A percentile compares a stretch with the other conserved stretches of the same genome.
These are phyloP conservation scores for Parauchenoglanis ngamensis DNA, from an alignment of 2,797 vertebrate genomes.

Conservation along the genomic window DNA sequence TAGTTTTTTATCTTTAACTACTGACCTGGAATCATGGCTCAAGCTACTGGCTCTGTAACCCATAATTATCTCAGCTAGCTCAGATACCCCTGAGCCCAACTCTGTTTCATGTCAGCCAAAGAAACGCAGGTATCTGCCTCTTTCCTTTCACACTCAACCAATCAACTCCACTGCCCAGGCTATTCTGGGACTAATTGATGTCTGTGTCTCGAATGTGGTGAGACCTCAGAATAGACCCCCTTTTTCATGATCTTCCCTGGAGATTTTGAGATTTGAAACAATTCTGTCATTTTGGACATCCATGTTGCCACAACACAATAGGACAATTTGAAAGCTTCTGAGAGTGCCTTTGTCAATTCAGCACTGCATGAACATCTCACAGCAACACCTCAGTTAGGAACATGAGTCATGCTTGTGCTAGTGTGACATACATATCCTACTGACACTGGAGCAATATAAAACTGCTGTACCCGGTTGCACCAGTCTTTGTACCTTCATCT, in stretches of 20 bases:
- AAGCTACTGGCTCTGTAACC: constrained; percentile 55
- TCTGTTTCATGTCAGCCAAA: constrained; percentile 57
- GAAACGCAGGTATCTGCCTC: constrained; percentile 68
- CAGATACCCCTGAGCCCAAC: constrained; percentile 20
- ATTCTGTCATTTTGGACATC: constrained; percentile 28
- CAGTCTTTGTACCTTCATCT: background rate
- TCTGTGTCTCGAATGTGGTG: constrained; percentile 64
- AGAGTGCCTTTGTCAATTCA: constrained; percentile 10
- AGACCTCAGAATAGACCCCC: constrained; percentile 66
- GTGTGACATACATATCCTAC: constrained; percentile 19
- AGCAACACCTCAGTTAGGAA: constrained; percentile 22
- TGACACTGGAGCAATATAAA: background rate
- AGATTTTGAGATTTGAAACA: constrained; percentile 28
- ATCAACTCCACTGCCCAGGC: constrained; percentile 66
- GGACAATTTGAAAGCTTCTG: background rate
- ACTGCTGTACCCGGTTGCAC: constrained; percentile 1
- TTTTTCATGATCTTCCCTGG: constrained; percentile 56
- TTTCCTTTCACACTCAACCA: constrained; percentile 65
- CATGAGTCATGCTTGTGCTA: constrained; percentile 26
- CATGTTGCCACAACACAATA: constrained; percentile 9
- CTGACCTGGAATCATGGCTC: constrained; percentile 27
- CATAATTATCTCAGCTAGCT: constrained; percentile 36
- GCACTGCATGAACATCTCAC: constrained; percentile 8
- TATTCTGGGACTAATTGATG: constrained; percentile 76
- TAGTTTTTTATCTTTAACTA: background rate